Base-by-base conservation (phyloP, 2,888 invertebrate genomes). In the Noctua janthe region DNA sequence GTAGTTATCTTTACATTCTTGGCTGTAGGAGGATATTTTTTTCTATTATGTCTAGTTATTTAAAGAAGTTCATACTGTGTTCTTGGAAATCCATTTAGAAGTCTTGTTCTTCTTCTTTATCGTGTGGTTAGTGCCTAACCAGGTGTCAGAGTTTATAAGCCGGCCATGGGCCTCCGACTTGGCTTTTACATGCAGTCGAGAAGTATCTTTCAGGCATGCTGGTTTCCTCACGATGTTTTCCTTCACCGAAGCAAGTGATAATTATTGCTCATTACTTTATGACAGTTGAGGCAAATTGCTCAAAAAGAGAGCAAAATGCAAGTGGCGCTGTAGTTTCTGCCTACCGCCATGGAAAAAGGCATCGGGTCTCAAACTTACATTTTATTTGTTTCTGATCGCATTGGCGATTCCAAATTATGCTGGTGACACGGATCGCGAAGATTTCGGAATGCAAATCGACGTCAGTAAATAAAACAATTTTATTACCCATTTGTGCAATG, bases 391-490 rank as follows among this genome's bases (percentile, higher is more conserved):
- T 66, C 35, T 69, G 69, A 47, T 47, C 20, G 43, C 23, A 29
- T 54, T 20, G 8, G 11, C 10, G 74, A 64, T 47, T 82, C n/a
- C 11, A 43, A 62, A 76, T 80, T 71, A 23, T 56, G 73, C 51
- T 78, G 59, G 8, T 54, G 69, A 74, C 59, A 71, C 39, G 20
- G 20, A 54, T 87, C 54, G 43, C 39, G 56, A 83, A 43, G 17
- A 77, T 82, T 80, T 80, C 72, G 62, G 76, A 71, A 82, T 80
- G 67, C 43, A 59, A 82, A 70, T 77, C n/a, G 67, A 20, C 13
- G 13, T 35, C 69, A n/a, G 67, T 87, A 82, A 76, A 89, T 80
- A 82, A 72, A 77, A 75, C 78, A 69, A 71, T 80, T 83, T 84
- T 78, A 76, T 80, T 69, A 64, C 49, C 15, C 29, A 43, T 82